These are phyloP conservation scores for Eupsilia transversa DNA, from an alignment of 2,888 invertebrate species.

Conservation along the genomic window DNA sequence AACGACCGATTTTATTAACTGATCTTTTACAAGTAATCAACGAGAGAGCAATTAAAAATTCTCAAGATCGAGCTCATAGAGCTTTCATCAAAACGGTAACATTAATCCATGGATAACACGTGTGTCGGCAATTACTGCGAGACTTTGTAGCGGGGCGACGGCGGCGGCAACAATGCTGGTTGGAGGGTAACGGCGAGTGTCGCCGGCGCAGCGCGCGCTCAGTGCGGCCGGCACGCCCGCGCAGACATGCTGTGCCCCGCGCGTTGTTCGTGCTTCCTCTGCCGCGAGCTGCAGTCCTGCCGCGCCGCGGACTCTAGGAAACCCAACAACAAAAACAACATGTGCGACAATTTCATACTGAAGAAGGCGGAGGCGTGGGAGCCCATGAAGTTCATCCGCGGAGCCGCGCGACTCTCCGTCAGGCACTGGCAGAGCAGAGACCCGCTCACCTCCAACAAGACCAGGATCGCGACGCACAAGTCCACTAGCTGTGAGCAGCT, in stretches of 20 bases:
- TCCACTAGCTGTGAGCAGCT: conserved; percentile 89
- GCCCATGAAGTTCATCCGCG: conserved; percentile 87
- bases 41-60: conserved; percentile 63
- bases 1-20: conserved; percentile 57
- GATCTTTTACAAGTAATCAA: conserved; percentile 58
- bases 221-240: conserved; percentile 86
- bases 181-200: conserved; percentile 77
- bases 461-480: conserved; percentile 83
- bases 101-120: conserved; percentile 81
- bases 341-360: conserved; percentile 90
- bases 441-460: conserved; percentile 84
- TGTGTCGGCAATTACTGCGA: conserved; percentile 73
- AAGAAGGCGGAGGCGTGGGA: conserved; percentile 89
- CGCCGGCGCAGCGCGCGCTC: conserved; percentile 73
- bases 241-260: conserved; percentile 92
- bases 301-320: conserved; percentile 88
- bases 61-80: conserved; percentile 66
- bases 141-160: conserved; percentile 74
- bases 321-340: conserved; percentile 83
- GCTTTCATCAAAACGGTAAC: conserved; percentile 80
- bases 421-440: conserved; percentile 89
- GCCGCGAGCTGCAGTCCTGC: conserved; percentile 93
- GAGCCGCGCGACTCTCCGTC: conserved; percentile 88
- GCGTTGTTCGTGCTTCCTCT: conserved; percentile 94
- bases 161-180: conserved; percentile 78